phyloP scores from a whole-genome alignment of 2,888 invertebrate genomes.

The Hirtodrosophila trivittata region DNA sequence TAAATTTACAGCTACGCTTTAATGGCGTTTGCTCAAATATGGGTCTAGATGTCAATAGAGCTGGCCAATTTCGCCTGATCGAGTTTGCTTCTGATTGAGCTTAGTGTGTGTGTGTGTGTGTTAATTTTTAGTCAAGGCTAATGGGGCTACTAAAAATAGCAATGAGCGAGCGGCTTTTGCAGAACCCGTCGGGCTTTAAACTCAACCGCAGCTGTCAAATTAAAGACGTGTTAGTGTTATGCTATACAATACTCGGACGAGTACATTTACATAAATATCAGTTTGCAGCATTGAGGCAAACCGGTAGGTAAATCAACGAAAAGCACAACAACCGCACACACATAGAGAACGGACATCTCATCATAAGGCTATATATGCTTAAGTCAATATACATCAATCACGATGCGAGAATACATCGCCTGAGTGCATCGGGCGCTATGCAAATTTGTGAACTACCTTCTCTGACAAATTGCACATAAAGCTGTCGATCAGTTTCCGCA shows the following conservation, averaged over 20 bases:
- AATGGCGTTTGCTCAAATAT: constrained; percentile 55
- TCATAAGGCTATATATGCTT: constrained; percentile 38
- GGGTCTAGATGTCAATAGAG: constrained; percentile 74
- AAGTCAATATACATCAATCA: constrained; percentile 67
- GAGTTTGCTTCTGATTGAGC: constrained; percentile 32
- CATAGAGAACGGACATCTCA: constrained; percentile 27
- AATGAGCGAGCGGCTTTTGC: constrained; percentile 53
- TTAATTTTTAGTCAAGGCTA: constrained; percentile 65
- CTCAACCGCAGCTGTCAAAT: constrained; percentile 71
- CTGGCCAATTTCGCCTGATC: constrained; percentile 28
- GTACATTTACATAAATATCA: constrained; percentile 56
- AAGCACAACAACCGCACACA: constrained; percentile 7
- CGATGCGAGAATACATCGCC: constrained; percentile 10
- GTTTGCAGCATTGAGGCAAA: constrained; percentile 48
- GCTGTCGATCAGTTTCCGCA: constrained; percentile 77
- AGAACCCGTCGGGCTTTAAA: constrained; percentile 44
- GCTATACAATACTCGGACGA: constrained; percentile 45
- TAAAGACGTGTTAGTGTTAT: constrained; percentile 60
- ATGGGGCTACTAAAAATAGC: constrained; percentile 67
- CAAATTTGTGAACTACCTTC: constrained; percentile 72
- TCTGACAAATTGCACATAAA: constrained; percentile 80
- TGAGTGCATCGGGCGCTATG: constrained; percentile 55
- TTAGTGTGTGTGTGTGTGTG: constrained; percentile 51
- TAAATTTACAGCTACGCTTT: constrained; percentile 61
- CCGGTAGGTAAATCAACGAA: constrained; percentile 59